Percentiles rank a stretch among this genome's conserved stretches.
Conservation (phyloP, 1,140 invertebrate genomes). For the Apolygus lucorum region DNA sequence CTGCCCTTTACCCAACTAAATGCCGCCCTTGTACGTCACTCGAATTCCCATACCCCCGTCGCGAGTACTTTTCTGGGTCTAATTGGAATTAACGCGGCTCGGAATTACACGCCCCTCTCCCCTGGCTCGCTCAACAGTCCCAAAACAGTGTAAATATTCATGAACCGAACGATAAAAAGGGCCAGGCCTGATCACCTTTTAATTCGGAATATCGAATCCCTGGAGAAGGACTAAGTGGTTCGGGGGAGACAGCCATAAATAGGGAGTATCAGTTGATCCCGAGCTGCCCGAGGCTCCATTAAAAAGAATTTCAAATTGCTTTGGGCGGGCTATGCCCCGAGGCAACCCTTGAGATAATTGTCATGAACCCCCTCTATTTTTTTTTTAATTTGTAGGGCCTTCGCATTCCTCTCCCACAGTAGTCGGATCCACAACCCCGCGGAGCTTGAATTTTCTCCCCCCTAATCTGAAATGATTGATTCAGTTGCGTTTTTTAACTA, state of each 20-base stretch:
- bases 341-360: background rate
- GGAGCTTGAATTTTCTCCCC: too few relatives aligned
- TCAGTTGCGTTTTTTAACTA: too few relatives aligned
- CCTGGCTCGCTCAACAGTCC: too few relatives aligned
- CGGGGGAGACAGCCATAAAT: slow-evolving; percentile 2
- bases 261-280: slow-evolving; percentile 2
- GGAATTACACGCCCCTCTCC: background rate
- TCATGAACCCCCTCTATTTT: background rate
- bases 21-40: too few relatives aligned
- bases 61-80: background rate
- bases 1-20: too few relatives aligned
- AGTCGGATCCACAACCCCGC: too few relatives aligned
- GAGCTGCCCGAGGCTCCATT: slow-evolving; percentile 3
- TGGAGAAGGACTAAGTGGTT: background rate
- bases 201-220: slow-evolving; percentile 13
- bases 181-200: background rate
- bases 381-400: slow-evolving; percentile 10
- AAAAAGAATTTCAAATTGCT: slow-evolving; percentile 13
- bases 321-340: slow-evolving; percentile 5
- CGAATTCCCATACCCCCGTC: too few relatives aligned
- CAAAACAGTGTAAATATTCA: slow-evolving; percentile 8
- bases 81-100: background rate
- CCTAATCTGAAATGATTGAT: too few relatives aligned
- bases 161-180: background rate
- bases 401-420: slow-evolving; percentile 9